Evolutionary conservation across 2,797 vertebrate species (phyloP), one percentile per base, ranked within the genome.

Genomic region (Acrossocheilus fasciatus): DNA sequence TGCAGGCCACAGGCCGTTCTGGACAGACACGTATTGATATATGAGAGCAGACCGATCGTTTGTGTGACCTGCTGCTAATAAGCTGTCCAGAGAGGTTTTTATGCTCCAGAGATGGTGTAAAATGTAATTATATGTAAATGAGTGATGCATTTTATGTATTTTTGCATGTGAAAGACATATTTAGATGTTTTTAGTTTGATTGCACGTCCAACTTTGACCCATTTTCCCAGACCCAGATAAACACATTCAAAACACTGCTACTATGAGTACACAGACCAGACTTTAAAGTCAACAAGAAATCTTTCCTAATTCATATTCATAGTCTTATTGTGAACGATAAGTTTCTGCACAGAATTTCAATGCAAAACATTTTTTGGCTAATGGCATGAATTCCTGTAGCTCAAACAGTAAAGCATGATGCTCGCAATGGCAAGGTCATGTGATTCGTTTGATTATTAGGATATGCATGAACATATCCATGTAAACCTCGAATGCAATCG

Each of bases 1-100:
- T 84, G 86, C 86, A 89, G 92, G 91, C 30, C 39, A 26, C 81
- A 84, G 88, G 83, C 82, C 87, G 81, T 89, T 88, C 82, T 74
- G 74, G 59, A 15, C 17, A 50, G 57, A 73, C 77, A 80, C 57
- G 76, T 75, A 68, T 62, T 57, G 73, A 41, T 45, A 41, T 45
- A 59, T 4, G 15, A 68, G 59, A 64, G 78, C 57, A 74, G 66
- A 80, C 23, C n/a, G 26, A 73, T 83, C 11, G 17, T 23, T 83
- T 30, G 23, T 59, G 47, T 14, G 81, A 3, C 39, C 54, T 4
- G 8, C 57, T 47, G 41, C n/a, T 20, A 30, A 81, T 45, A 15
- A 66, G n/a, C 12, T 68, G 17, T 54, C 10, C 30, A 68, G 26
- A 68, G 14, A n/a, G 11, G 69, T 76, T 73, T 45, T n/a, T 20